phyloP scores from a whole-genome alignment of 2,797 vertebrate species.

The Thalassophryne amazonica region DNA sequence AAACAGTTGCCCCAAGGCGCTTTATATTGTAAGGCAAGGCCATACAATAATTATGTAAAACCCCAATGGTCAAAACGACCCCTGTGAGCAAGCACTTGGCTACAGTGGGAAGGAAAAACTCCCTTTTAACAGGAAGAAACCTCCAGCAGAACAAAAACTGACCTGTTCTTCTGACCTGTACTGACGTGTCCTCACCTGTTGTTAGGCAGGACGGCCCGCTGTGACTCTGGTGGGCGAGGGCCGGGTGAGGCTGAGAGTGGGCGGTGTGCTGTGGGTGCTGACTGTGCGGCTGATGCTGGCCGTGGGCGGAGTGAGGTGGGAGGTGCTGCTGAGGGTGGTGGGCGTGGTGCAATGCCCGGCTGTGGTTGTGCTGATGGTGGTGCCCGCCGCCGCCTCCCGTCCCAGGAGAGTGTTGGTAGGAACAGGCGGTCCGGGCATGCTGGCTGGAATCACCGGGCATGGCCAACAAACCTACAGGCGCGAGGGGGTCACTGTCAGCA shows the following conservation, averaged over 20 bases:
- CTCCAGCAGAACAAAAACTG: no score
- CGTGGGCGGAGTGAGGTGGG: constrained; percentile 62
- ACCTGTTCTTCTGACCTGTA: no score
- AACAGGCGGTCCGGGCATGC: constrained; percentile 79
- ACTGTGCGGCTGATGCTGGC: constrained; percentile 50
- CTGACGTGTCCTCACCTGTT: constrained; percentile 71
- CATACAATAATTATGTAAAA: no score
- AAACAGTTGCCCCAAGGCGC: no score
- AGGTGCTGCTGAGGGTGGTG: constrained; percentile 79
- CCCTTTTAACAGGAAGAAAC: no score
- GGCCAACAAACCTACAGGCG: constrained; percentile 76
- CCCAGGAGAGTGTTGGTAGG: constrained; percentile 82
- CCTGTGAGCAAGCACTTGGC: no score
- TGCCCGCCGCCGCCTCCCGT: constrained; percentile 61
- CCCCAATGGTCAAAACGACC: no score
- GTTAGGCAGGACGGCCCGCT: constrained; percentile 75
- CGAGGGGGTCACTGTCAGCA: no score
- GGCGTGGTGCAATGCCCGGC: constrained; percentile 71
- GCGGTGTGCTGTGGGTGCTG: constrained; percentile 63
- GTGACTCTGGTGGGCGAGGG: constrained; percentile 76
- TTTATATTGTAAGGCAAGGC: no score
- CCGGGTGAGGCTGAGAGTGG: constrained; percentile 71
- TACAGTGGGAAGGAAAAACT: no score
- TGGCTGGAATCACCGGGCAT: constrained; percentile 78
- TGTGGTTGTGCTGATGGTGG: constrained; percentile 66